Evolutionary conservation across 2,888 invertebrate species (phyloP), one percentile per base, ranked within the genome.

Genomic region (Altica lythri): DNA sequence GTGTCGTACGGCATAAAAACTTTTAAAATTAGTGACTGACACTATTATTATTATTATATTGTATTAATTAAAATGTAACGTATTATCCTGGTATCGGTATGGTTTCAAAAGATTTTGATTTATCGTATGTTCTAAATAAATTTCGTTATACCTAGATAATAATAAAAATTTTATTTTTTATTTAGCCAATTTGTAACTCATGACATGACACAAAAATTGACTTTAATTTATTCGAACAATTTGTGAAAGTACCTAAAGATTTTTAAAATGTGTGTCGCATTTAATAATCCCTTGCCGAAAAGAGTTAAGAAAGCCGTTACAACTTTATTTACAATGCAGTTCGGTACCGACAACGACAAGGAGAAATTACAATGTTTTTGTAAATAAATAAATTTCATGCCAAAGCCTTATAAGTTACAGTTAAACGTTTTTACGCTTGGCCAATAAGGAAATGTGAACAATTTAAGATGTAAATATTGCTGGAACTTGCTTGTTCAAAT

Each of bases 241-340:
- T 53, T 53, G 48, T 53, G 53, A 53, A 53, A 53, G 53, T 53
- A 19, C 19, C 29, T 30, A 45, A 37, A 38, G 45, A 52, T 51
- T 37, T 52, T 47, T 47, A 42, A 35, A 47, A 53, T 53, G 47
- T 53, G 42, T 53, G 53, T 53, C 47, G 53, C 34, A 53, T 53
- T 53, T 53, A 53, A 53, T 53, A 53, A 53, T 47, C 34, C 47
- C 14, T 53, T 18, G 42, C 53, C 53, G 27, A 53, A 53, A 53
- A 40, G 12, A 47, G 53, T 34, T 42, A 53, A 42, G 53, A 47
- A 47, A 47, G 42, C 47, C 42, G 53, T 47, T 46, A 53, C 53
- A 35, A 47, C 53, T 53, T 53, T 35, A 53, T 53, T 53, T 53
- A 46, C 53, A 53, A 53, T 38, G 48, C 38, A 14, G 27, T 47